Conservation (phyloP, 2,888 invertebrate genomes). For the Papilio demoleus region DNA sequence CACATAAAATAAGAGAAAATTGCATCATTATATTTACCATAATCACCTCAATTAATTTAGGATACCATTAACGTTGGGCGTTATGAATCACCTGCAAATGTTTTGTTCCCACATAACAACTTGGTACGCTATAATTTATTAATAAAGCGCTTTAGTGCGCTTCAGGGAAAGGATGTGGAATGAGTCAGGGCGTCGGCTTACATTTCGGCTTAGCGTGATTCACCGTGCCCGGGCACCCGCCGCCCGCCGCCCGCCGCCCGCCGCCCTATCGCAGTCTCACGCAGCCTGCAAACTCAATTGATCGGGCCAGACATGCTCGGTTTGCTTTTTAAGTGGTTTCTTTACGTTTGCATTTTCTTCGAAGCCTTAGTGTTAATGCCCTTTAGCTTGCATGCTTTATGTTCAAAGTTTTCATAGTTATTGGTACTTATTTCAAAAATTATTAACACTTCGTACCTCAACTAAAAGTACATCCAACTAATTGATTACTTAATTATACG, state of each 20-base stretch:
- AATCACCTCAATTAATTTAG: background rate
- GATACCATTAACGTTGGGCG: background rate
- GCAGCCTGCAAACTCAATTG: constrained; percentile 54
- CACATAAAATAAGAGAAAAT: background rate
- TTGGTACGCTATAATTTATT: constrained; percentile 27
- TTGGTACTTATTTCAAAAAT: constrained; percentile 44
- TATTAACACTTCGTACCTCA: background rate
- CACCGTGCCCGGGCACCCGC: constrained; percentile 56
- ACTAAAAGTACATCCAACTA: background rate
- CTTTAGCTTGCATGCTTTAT: constrained; percentile 6
- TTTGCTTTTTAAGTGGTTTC: constrained; percentile 37
- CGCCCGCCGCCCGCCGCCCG: constrained; percentile 63
- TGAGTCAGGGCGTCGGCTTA: constrained; percentile 49
- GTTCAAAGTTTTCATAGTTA: constrained; percentile 8
- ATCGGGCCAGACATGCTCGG: constrained; percentile 43
- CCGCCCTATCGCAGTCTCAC: constrained; percentile 61
- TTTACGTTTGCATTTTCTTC: constrained; percentile 25
- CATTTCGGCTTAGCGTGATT: constrained; percentile 56
- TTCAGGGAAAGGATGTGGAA: constrained; percentile 41
- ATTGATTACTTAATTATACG: too few relatives aligned
- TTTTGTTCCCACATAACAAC: constrained; percentile 13
- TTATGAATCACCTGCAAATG: constrained; percentile 21
- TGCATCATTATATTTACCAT: background rate
- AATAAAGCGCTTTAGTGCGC: constrained; percentile 28
- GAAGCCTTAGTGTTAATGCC: constrained; percentile 20